Conservation (phyloP, 2,888 invertebrate genomes). For the Drosophila phalerata region DNA sequence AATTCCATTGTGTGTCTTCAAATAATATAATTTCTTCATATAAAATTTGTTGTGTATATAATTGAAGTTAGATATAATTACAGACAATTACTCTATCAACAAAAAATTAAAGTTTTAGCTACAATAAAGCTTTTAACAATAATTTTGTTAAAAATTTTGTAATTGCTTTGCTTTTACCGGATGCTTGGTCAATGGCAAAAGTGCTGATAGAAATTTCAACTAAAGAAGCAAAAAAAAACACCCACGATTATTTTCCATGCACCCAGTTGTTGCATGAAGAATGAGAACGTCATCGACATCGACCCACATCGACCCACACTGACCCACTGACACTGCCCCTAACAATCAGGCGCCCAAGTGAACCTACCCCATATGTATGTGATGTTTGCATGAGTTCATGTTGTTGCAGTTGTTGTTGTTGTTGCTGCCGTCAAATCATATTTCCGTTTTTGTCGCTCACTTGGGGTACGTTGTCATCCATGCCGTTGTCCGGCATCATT, state of each 20-base stretch:
- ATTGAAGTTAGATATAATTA: too few relatives aligned
- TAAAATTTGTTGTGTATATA: too few relatives aligned
- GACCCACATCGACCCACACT: conserved; percentile 35
- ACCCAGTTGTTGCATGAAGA: conserved; percentile 22
- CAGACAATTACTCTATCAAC: too few relatives aligned
- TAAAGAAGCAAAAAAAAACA: conserved; percentile 4
- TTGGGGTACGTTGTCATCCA: conserved; percentile 32
- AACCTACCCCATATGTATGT: conserved; percentile 33
- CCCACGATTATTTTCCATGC: conserved; percentile 38
- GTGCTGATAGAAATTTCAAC: not conserved
- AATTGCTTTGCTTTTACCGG: not conserved
- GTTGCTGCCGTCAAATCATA: conserved; percentile 67
- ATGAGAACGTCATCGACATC: conserved; percentile 9
- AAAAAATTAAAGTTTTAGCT: too few relatives aligned
- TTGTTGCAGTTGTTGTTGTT: conserved; percentile 20
- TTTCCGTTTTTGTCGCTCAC: conserved; percentile 69
- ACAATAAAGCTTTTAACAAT: not conserved
- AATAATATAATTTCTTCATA: too few relatives aligned
- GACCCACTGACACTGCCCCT: conserved; percentile 63
- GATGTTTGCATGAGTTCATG: conserved; percentile 8
- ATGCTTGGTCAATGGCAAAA: not conserved
- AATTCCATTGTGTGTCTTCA: too few relatives aligned
- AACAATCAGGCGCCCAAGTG: conserved; percentile 28
- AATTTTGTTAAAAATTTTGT: not conserved
- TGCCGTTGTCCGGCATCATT: conserved; percentile 29